Evolutionary conservation across 2,797 vertebrate genomes (phyloP).

Genomic region (Pygocentrus nattereri): DNA sequence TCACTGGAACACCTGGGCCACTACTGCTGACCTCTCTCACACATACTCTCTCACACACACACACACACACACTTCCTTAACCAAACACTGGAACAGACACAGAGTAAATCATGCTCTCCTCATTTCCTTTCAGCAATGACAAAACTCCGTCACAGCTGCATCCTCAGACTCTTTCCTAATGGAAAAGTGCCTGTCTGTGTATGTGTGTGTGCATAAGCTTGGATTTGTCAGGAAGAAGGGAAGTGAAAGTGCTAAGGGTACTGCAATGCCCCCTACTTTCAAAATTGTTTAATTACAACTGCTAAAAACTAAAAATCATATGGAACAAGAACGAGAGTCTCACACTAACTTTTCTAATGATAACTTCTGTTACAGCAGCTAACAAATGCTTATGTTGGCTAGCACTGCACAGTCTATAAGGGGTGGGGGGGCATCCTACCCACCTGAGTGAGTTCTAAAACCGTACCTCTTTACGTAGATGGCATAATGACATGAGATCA

Average conservation of each 20-base stretch:
- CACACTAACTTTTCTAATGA: no score
- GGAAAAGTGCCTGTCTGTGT: conserved; percentile 16
- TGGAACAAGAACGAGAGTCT: no score
- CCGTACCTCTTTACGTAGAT: no score
- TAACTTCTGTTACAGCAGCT: no score
- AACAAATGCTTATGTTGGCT: no score
- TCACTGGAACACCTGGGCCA: conserved; percentile 25
- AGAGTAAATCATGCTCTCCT: conserved; percentile 29
- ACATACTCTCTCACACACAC: conserved; percentile 7
- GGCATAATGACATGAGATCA: no score
- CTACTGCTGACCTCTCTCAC: conserved; percentile 1
- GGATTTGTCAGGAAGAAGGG: not conserved
- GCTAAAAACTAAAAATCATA: not conserved
- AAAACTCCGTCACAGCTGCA: conserved; percentile 34
- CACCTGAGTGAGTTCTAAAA: no score
- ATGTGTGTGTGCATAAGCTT: not conserved
- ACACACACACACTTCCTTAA: conserved; percentile 32
- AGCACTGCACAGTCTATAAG: no score
- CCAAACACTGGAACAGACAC: conserved; percentile 25
- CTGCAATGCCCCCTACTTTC: not conserved
- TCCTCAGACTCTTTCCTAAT: conserved; percentile 26
- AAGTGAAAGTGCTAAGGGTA: not conserved
- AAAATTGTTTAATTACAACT: not conserved
- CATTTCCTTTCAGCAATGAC: conserved; percentile 31
- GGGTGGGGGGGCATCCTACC: no score